These are phyloP conservation scores for Drosophila simulans DNA, from an alignment of 1,140 invertebrate species.

Conservation along the genomic window DNA sequence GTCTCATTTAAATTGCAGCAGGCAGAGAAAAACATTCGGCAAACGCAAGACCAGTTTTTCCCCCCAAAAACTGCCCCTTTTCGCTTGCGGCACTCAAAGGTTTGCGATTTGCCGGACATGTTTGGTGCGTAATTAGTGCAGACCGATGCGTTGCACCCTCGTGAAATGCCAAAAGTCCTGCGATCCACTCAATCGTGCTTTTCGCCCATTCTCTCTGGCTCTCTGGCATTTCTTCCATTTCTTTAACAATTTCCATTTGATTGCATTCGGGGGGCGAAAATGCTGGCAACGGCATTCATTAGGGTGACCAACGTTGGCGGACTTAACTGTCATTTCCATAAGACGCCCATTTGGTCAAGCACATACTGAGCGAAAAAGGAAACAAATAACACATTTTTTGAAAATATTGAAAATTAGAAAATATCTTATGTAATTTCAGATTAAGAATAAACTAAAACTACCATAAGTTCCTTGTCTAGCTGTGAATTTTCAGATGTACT, in stretches of 20 bases:
- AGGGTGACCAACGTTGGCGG: slow-evolving; percentile 65
- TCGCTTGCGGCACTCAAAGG: background rate
- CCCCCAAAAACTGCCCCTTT: slow-evolving; percentile 25
- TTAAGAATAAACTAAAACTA: too few species aligned
- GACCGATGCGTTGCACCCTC: slow-evolving; percentile 41
- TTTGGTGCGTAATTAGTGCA: slow-evolving; percentile 79
- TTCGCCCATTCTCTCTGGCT: background rate
- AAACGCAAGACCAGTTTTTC: slow-evolving; percentile 31
- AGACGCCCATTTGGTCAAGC: slow-evolving; percentile 35
- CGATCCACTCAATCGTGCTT: slow-evolving; percentile 53
- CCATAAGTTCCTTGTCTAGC: too few species aligned
- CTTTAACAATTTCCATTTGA: slow-evolving; percentile 81
- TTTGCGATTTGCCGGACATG: slow-evolving; percentile 46
- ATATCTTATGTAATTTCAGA: too few species aligned
- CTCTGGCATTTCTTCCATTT: slow-evolving; percentile 51
- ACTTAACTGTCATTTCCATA: slow-evolving; percentile 79
- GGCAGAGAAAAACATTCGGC: slow-evolving; percentile 23
- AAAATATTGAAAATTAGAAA: too few species aligned
- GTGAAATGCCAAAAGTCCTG: slow-evolving; percentile 29
- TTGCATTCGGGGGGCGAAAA: slow-evolving; percentile 56
- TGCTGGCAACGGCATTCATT: slow-evolving; percentile 54
- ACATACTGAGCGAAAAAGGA: too few species aligned
- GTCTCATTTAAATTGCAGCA: slow-evolving; percentile 70
- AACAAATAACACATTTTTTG: too few species aligned
- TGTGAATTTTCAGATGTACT: too few species aligned